Evolutionary conservation across 2,113 vertebrate species (phyloP), one percentile per base, ranked within the genome.

Genomic region (Thryonomys swinderianus): DNA sequence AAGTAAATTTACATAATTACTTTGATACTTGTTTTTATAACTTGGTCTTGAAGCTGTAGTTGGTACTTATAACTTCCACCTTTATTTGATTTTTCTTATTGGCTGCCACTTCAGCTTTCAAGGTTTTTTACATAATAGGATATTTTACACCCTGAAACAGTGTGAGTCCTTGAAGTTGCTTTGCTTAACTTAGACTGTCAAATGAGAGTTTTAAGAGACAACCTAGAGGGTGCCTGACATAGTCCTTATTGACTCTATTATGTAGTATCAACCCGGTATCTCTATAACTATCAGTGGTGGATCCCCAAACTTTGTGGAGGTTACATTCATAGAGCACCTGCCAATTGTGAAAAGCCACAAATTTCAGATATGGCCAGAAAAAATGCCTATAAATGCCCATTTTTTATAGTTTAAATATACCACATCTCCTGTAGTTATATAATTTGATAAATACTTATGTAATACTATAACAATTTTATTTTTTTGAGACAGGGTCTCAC

Each of bases 1-100:
- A 27, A 79, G 48, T 7, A 55, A n/a, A 42, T 73, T 71, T 84
- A 30, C 30, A 14, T 23, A 53, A 57, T 32, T n/a, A 32, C 27
- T 85, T 73, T 62, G 66, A 21, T 61, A 59, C 53, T 94, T 66
- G 11, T 74, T 89, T 80, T 64, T 86, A 10, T 74, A 66, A 66
- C 34, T 81, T 23, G 34, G 25, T 57, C n/a, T n/a, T 62, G n/a
- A 82, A 83, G 32, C 69, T 86, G 7, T n/a, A 82, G 83, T 30
- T 88, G 25, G n/a, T 87, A 71, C 30, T 96, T 93, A 30, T 84
- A 79, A 79, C 27, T 37, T 81, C 59, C 85, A 76, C 13, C 21
- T 93, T 61, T 71, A 34, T n/a, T 84, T 55, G 37, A 34, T 84
- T 34, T 73, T 89, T 85, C 34, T 71, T 80, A 1, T 11, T 66